Conservation (phyloP, 2,888 invertebrate species). For the Argyra leucocephala region DNA sequence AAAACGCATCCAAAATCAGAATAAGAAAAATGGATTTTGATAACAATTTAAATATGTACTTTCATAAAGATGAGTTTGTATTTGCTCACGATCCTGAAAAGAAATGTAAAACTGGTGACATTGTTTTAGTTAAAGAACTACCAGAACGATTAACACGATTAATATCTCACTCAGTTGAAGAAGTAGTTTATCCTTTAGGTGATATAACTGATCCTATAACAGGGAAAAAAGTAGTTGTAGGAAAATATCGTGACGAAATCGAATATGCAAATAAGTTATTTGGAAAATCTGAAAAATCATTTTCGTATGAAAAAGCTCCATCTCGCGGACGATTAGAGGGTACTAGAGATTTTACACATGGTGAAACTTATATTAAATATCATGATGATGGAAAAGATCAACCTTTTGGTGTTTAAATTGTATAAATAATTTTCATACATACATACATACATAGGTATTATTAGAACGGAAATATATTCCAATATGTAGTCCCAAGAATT, state of each 20-base stretch:
- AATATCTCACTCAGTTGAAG: constrained; percentile 68
- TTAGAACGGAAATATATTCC: too few relatives aligned
- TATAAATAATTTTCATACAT: too few relatives aligned
- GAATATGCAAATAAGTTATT: constrained; percentile 57
- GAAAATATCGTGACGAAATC: constrained; percentile 65
- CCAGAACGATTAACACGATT: constrained; percentile 63
- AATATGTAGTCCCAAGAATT: too few relatives aligned
- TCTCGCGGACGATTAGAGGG: constrained; percentile 73
- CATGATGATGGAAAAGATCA: constrained; percentile 65
- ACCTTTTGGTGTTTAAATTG: constrained; percentile 56
- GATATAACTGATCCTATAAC: constrained; percentile 80
- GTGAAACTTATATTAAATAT: constrained; percentile 66
- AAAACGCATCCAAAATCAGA: constrained; percentile 68
- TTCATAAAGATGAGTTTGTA: constrained; percentile 59
- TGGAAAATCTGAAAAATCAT: constrained; percentile 58
- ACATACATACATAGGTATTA: too few relatives aligned
- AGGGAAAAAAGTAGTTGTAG: constrained; percentile 65
- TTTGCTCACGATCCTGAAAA: constrained; percentile 72
- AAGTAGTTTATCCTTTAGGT: constrained; percentile 71
- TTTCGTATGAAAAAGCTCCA: constrained; percentile 68
- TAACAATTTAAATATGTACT: constrained; percentile 70
- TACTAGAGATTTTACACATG: constrained; percentile 69
- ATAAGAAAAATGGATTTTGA: constrained; percentile 67
- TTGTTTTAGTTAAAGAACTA: constrained; percentile 66
- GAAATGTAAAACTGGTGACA: constrained; percentile 70